Evolutionary conservation across 2,888 invertebrate species (phyloP).

Genomic region (Bellardia bayeri): DNA sequence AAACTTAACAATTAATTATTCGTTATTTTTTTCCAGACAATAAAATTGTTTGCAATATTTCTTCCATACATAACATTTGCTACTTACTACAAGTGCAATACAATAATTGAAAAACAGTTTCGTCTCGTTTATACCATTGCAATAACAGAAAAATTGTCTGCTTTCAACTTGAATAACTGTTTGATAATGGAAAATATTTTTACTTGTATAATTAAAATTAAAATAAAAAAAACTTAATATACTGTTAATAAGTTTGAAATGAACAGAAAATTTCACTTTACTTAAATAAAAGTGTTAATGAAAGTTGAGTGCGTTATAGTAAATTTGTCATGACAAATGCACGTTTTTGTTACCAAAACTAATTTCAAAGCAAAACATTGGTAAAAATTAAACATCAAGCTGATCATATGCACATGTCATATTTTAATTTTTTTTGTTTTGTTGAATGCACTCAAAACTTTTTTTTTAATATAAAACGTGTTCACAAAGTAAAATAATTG

Average conservation of each 20-base stretch:
- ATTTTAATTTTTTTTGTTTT: neutral
- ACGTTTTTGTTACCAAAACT: constrained; percentile 47
- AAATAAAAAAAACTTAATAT: neutral
- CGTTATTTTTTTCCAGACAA: no score
- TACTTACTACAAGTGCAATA: no score
- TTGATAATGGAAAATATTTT: neutral
- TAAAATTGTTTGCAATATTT: no score
- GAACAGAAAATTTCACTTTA: constrained; percentile 48
- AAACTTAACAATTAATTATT: no score
- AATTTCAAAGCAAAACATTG: constrained; percentile 50
- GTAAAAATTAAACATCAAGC: constrained; percentile 26
- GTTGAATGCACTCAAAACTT: neutral
- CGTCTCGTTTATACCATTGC: no score
- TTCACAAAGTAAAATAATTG: neutral
- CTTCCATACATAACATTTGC: no score
- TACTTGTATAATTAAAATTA: constrained; percentile 17
- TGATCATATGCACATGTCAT: constrained; percentile 57
- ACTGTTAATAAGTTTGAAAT: neutral
- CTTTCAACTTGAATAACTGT: neutral
- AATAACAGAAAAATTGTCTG: neutral
- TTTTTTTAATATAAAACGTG: constrained; percentile 65
- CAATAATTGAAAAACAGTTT: no score
- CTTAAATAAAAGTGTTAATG: constrained; percentile 42
- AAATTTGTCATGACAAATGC: constrained; percentile 47
- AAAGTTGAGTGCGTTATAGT: constrained; percentile 48